Conservation (phyloP, 1,140 invertebrate genomes). For the Drosophila kohkoa region DNA sequence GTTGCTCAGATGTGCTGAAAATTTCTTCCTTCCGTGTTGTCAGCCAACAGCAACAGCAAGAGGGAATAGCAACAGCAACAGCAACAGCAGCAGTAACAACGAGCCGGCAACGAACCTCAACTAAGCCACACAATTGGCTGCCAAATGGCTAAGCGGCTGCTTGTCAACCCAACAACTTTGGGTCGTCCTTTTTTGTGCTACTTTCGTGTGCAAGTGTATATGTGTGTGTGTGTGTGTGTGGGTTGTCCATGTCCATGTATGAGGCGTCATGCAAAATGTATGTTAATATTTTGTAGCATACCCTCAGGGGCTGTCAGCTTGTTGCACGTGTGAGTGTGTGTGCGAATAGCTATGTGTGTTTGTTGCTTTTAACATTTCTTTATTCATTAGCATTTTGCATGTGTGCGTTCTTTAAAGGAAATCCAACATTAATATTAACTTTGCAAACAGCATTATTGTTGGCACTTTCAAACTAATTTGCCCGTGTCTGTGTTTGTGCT, state of each 20-base stretch:
- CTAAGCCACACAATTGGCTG: constrained; percentile 77
- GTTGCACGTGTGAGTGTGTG: constrained; percentile 15
- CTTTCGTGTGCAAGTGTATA: neutral
- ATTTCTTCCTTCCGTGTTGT: constrained; percentile 78
- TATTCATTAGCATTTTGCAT: constrained; percentile 64
- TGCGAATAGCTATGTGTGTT: neutral
- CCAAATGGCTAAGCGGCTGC: constrained; percentile 69
- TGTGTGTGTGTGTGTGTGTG: no score
- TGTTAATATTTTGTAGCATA: constrained; percentile 46
- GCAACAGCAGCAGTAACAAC: constrained; percentile 18
- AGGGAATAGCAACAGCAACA: constrained; percentile 33
- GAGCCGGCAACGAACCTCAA: constrained; percentile 10
- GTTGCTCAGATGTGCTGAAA: constrained; percentile 67
- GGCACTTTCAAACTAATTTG: constrained; percentile 24
- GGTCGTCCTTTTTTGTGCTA: constrained; percentile 41
- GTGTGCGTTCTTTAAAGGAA: constrained; percentile 40
- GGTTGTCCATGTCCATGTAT: constrained; percentile 8
- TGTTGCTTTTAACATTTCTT: constrained; percentile 45
- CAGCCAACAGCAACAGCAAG: constrained; percentile 39
- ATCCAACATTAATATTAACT: constrained; percentile 74
- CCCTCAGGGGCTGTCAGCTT: constrained; percentile 15
- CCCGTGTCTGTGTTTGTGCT: neutral
- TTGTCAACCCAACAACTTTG: constrained; percentile 59
- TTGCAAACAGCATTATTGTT: constrained; percentile 24
- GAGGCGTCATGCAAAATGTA: constrained; percentile 43